Conservation (phyloP, 2,113 vertebrate genomes). For the Nothoprocta perdicaria region DNA sequence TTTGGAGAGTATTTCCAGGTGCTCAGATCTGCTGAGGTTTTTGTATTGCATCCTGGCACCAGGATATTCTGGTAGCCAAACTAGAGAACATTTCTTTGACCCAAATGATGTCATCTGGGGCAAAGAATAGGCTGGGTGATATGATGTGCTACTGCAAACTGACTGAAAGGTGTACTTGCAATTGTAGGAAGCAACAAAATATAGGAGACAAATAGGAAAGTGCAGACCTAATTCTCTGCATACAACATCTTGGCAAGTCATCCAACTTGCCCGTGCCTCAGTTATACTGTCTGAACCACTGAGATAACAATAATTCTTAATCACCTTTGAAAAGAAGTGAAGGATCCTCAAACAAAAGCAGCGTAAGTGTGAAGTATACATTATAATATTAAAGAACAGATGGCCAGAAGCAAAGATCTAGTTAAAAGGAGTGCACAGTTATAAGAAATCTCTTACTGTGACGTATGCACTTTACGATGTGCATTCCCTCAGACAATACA, state of each 20-base stretch:
- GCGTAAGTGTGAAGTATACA: slow-evolving; percentile 53
- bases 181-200: accelerated
- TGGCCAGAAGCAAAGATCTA: slow-evolving; percentile 55
- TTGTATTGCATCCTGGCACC: not conserved
- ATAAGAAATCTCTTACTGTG: slow-evolving; percentile 60
- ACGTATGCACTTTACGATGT: slow-evolving; percentile 50
- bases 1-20: slow-evolving; percentile 55
- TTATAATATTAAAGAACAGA: slow-evolving; percentile 68
- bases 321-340: slow-evolving; percentile 42
- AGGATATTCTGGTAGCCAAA: slow-evolving; percentile 49
- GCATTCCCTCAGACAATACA: slow-evolving; percentile 54
- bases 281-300: slow-evolving; percentile 37
- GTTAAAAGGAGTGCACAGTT: slow-evolving; percentile 59
- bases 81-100: slow-evolving; percentile 29
- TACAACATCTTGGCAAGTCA: slow-evolving; percentile 36
- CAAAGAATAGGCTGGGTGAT: slow-evolving; percentile 48
- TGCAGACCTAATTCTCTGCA: not conserved
- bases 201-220: slow-evolving; percentile 8
- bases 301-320: slow-evolving; percentile 57
- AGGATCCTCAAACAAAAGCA: slow-evolving; percentile 56
- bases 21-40: slow-evolving; percentile 10
- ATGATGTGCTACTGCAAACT: not conserved
- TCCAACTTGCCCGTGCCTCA: slow-evolving; percentile 37
- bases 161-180: not conserved
- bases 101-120: slow-evolving; percentile 13